Conservation (phyloP, 2,113 vertebrate species). For the Ursus arctos region DNA sequence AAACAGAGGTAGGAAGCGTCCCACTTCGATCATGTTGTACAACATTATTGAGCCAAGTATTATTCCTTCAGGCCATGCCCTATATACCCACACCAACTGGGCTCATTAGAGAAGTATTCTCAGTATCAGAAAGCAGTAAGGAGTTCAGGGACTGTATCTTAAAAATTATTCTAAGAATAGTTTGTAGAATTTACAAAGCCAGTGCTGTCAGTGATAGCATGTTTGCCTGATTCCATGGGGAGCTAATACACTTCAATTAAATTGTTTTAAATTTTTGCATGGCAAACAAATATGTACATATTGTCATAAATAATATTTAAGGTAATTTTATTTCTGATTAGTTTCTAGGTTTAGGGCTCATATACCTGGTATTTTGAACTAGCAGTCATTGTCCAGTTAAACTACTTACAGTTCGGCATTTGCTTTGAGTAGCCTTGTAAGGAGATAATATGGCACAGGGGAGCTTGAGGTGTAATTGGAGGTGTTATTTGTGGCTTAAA, state of each 20-base stretch:
- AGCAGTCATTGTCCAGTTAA: not conserved
- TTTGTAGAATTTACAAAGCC: not conserved
- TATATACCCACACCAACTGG: not conserved
- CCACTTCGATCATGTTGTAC: not conserved
- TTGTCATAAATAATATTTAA: constrained; percentile 15
- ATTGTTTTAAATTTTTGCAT: not conserved
- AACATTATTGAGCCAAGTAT: not conserved
- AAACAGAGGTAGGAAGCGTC: not conserved
- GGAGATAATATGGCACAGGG: not conserved
- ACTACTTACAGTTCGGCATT: not conserved
- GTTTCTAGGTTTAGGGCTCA: not conserved
- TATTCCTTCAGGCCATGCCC: not conserved
- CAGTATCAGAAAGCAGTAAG: not conserved
- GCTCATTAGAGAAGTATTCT: constrained; percentile 10
- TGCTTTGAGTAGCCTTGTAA: constrained; percentile 13
- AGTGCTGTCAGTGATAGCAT: not conserved
- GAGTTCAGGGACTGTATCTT: not conserved
- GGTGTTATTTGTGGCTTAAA: constrained; percentile 29
- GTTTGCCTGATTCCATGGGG: not conserved
- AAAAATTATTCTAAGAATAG: not conserved
- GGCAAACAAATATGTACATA: not conserved
- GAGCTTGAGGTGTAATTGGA: not conserved
- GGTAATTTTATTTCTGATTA: constrained; percentile 23
- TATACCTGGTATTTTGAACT: not conserved
- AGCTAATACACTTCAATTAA: not conserved